These are phyloP conservation scores for Pseudoatta argentina DNA, from an alignment of 1,140 invertebrate species.

Conservation along the genomic window DNA sequence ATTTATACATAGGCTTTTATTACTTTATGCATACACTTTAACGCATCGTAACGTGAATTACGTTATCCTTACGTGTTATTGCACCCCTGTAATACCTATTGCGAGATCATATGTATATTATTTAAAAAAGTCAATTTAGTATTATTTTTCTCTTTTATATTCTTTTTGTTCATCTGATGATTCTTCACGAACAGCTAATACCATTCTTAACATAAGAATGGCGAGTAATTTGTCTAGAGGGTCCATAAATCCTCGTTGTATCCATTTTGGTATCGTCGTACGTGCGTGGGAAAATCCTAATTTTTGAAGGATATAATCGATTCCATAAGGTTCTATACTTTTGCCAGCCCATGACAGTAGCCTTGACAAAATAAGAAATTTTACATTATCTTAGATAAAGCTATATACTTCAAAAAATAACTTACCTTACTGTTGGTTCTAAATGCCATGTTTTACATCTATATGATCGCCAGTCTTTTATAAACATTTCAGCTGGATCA, in stretches of 20 bases:
- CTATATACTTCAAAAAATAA: not conserved
- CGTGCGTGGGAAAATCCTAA: conserved; percentile 98
- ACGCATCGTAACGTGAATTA: conserved; percentile 11
- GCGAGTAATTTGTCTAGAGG: conserved; percentile 95
- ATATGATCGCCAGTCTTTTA: conserved; percentile 96
- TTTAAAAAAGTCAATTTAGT: conserved; percentile 26
- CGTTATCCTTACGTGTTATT: conserved; percentile 49
- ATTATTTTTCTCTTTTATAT: conserved; percentile 81
- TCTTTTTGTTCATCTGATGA: conserved; percentile 80
- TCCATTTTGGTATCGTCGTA: conserved; percentile 99
- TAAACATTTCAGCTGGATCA: conserved; percentile 88
- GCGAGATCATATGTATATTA: conserved; percentile 36
- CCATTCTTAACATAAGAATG: conserved; percentile 90
- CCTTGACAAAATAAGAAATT: conserved; percentile 84
- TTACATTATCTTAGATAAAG: not conserved
- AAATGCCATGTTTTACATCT: conserved; percentile 99
- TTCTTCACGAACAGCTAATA: conserved; percentile 85
- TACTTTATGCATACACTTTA: conserved; percentile 41
- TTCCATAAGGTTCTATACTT: conserved; percentile 98
- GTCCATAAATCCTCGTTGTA: conserved; percentile 99
- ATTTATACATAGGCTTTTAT: conserved; percentile 31
- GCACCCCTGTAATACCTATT: conserved; percentile 16
- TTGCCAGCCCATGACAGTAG: conserved; percentile 98
- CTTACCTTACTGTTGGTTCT: conserved; percentile 97
- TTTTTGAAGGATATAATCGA: conserved; percentile 98